These are phyloP conservation scores for Spilogale gracilis DNA, from an alignment of 2,113 vertebrate species.

Conservation along the genomic window DNA sequence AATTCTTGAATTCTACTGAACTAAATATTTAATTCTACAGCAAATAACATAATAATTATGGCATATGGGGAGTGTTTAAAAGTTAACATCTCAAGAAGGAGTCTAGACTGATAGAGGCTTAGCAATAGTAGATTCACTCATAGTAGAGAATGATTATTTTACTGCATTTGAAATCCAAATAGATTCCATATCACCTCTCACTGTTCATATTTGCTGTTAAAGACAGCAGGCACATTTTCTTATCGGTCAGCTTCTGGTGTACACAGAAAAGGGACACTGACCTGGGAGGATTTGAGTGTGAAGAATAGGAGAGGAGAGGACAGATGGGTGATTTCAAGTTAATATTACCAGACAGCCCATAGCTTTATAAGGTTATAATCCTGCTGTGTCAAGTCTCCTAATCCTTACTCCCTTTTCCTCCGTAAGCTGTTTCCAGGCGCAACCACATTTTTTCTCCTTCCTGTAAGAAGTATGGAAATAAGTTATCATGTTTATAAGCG, in stretches of 20 bases:
- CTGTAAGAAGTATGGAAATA: background rate
- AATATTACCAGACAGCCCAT: background rate
- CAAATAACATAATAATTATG: background rate
- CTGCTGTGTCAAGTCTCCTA: background rate
- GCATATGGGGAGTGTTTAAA: background rate
- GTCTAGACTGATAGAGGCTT: background rate
- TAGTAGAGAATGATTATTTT: background rate
- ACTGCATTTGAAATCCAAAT: background rate
- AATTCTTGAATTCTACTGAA: background rate
- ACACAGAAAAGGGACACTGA: background rate
- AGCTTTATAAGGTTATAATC: background rate
- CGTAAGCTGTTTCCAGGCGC: background rate
- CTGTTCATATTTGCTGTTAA: background rate
- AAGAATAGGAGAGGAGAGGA: background rate
- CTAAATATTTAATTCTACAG: background rate
- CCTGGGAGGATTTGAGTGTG: background rate
- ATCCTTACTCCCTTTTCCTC: no score
- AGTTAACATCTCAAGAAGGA: background rate
- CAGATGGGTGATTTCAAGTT: background rate
- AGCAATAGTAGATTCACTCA: background rate
- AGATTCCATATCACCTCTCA: background rate
- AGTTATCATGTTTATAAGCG: background rate
- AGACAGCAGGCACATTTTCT: background rate
- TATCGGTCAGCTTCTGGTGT: background rate
- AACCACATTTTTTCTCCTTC: background rate